Evolutionary conservation across 1,140 invertebrate species (phyloP).

Genomic region (Drosophila carrolli): DNA sequence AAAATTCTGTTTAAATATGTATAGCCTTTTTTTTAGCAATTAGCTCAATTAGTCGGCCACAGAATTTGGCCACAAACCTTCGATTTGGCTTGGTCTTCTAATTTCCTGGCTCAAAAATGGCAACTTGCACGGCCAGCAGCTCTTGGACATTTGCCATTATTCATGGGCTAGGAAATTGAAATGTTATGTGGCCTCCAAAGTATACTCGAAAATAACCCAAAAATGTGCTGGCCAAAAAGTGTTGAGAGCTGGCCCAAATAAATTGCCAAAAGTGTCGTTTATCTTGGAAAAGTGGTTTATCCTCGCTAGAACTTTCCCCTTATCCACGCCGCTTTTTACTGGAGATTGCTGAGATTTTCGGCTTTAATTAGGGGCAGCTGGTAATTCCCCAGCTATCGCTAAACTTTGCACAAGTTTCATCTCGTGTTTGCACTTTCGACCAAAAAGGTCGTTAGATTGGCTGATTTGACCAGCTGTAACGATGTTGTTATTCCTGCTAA

Average conservation of each 20-base stretch:
- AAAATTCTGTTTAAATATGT: background rate
- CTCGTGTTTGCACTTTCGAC: constrained; percentile 34
- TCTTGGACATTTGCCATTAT: constrained; percentile 56
- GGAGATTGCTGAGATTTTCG: constrained; percentile 29
- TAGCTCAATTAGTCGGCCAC: constrained; percentile 63
- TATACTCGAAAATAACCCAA: constrained; percentile 24
- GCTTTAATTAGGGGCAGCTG: constrained; percentile 71
- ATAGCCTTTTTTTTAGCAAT: constrained; percentile 42
- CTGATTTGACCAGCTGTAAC: constrained; percentile 20
- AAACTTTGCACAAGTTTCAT: constrained; percentile 71
- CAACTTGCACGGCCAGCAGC: constrained; percentile 9
- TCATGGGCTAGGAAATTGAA: constrained; percentile 56
- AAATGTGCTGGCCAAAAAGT: constrained; percentile 27
- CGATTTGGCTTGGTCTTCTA: background rate
- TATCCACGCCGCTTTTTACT: background rate
- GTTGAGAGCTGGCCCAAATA: constrained; percentile 39
- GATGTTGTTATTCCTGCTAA: constrained; percentile 59
- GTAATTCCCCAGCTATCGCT: constrained; percentile 42
- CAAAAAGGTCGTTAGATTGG: constrained; percentile 27
- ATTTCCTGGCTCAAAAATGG: constrained; percentile 19
- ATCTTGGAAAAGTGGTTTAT: constrained; percentile 53
- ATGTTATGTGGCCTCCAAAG: constrained; percentile 45
- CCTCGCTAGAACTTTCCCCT: background rate
- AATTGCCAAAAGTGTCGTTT: constrained; percentile 75
- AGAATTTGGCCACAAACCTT: constrained; percentile 37